Evolutionary conservation across 2,113 vertebrate genomes (phyloP).

Genomic region (Scartelaos histophorus): DNA sequence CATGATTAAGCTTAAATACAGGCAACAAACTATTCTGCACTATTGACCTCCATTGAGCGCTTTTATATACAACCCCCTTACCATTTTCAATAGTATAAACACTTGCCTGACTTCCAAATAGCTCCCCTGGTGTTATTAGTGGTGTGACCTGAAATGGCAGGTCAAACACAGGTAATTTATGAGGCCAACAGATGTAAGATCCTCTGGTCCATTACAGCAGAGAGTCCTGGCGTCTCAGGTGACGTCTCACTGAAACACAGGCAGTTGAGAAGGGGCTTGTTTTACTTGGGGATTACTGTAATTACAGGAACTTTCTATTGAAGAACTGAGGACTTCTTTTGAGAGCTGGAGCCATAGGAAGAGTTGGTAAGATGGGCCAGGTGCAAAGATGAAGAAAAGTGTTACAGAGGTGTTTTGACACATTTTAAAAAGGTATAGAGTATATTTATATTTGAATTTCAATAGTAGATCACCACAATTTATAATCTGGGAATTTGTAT

Average conservation of each 20-base stretch:
- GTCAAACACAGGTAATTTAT: constrained; percentile 65
- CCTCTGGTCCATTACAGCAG: constrained; percentile 29
- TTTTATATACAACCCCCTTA: constrained; percentile 11
- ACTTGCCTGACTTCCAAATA: constrained; percentile 49
- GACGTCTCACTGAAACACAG: constrained; percentile 40
- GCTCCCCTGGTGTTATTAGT: constrained; percentile 49
- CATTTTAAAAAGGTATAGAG: too few relatives aligned
- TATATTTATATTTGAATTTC: too few relatives aligned
- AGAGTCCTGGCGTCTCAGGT: constrained; percentile 36
- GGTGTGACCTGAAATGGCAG: constrained; percentile 52
- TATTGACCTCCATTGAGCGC: background rate
- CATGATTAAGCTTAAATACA: background rate
- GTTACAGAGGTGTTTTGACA: too few relatives aligned
- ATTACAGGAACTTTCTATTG: constrained; percentile 11
- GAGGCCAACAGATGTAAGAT: constrained; percentile 62
- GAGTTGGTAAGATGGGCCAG: too few relatives aligned
- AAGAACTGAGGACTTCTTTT: constrained; percentile 16
- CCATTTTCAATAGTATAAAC: constrained; percentile 30
- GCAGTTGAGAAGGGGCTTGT: constrained; percentile 23
- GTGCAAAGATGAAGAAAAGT: too few relatives aligned
- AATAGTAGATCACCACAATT: too few relatives aligned
- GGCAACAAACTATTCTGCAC: background rate
- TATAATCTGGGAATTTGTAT: too few relatives aligned
- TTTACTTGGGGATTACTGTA: constrained; percentile 32
- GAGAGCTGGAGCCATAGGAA: too few relatives aligned